phyloP scores from a whole-genome alignment of 2,888 invertebrate genomes.

The Athalia rosae region DNA sequence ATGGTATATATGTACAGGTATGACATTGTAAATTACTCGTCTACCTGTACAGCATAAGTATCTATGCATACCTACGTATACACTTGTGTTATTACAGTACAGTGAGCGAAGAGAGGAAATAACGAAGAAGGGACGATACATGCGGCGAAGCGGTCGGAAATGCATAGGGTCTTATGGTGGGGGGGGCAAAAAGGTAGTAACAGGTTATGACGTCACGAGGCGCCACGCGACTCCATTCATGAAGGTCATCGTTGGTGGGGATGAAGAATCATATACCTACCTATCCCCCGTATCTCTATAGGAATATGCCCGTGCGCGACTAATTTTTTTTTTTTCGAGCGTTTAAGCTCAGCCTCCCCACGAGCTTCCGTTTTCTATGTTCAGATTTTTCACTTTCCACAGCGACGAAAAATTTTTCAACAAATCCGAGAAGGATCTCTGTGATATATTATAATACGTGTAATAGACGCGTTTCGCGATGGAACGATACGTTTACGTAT shows the following conservation, averaged over 20 bases:
- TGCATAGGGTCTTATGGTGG: background rate
- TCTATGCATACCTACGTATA: background rate
- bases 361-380: no score
- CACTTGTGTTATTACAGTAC: background rate
- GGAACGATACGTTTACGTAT: no score
- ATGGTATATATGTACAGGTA: no score
- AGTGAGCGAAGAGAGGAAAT: background rate
- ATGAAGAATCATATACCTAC: no score
- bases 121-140: background rate
- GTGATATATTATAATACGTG: no score
- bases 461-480: no score
- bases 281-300: background rate
- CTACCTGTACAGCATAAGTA: no score
- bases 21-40: background rate
- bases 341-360: no score
- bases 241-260: conserved; percentile 54
- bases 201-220: conserved; percentile 72
- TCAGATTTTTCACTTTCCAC: no score
- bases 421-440: no score
- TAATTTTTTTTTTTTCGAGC: background rate
- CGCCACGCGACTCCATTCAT: conserved; percentile 73
- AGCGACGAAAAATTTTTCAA: no score
- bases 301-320: background rate
- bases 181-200: conserved; percentile 64
- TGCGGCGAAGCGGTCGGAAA: conserved; percentile 17